phyloP scores from a whole-genome alignment of 2,888 invertebrate species.

The Diarsia brunnea region DNA sequence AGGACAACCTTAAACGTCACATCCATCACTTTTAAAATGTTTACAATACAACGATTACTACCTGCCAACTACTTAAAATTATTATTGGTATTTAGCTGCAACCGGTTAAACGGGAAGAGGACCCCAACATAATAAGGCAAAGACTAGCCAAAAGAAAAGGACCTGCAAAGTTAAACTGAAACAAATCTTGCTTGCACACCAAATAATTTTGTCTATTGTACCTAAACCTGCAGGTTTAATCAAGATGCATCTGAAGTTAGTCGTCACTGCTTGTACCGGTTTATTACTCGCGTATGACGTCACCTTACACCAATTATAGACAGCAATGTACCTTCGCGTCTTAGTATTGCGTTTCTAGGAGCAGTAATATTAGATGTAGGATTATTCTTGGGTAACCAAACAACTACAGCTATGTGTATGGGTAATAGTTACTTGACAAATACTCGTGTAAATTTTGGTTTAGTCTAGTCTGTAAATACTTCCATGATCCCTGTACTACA shows the following conservation, averaged over 20 bases:
- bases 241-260: conserved; percentile 39
- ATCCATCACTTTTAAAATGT: too few species aligned
- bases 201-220: conserved; percentile 8
- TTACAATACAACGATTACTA: background rate
- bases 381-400: background rate
- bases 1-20: too few species aligned
- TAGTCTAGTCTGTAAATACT: background rate
- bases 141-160: background rate
- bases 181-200: background rate
- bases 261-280: background rate
- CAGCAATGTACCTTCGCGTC: background rate
- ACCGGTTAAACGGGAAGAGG: background rate
- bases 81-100: background rate
- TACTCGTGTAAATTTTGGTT: background rate
- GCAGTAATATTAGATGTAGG: background rate
- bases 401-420: background rate
- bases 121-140: background rate
- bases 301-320: conserved; percentile 24
- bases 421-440: background rate
- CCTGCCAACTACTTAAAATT: background rate
- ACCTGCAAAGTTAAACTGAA: background rate
- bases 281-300: conserved; percentile 20
- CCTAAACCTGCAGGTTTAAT: conserved; percentile 35
- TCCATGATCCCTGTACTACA: too few species aligned
- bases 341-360: background rate